Percentiles rank a stretch among this genome's conserved stretches.
phyloP scores from a whole-genome alignment of 2,888 invertebrate species.

The Meiosimyza platycephala region DNA sequence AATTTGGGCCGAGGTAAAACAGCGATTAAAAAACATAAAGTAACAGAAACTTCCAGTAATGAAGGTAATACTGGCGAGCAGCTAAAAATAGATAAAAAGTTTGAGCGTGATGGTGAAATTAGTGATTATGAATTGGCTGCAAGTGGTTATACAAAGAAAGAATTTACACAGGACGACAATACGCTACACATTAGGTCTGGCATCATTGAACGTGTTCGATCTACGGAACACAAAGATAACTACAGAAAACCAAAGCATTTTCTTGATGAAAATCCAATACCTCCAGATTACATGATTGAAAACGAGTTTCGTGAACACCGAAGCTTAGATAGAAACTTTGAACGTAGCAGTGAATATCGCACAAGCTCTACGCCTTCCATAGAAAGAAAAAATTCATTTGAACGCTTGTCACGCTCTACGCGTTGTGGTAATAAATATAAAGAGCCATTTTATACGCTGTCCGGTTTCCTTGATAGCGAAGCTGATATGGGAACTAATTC shows the following conservation, averaged over 20 bases:
- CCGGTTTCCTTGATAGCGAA: slow-evolving; percentile 58
- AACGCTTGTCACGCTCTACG: slow-evolving; percentile 47
- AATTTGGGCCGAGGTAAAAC: slow-evolving; percentile 33
- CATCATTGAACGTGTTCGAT: slow-evolving; percentile 29
- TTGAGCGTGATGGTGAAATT: slow-evolving; percentile 65
- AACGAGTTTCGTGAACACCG: slow-evolving; percentile 64
- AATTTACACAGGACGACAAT: slow-evolving; percentile 64
- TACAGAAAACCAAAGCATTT: slow-evolving; percentile 63
- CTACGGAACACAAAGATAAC: slow-evolving; percentile 31
- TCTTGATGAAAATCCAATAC: slow-evolving; percentile 67
- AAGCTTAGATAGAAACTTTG: slow-evolving; percentile 66
- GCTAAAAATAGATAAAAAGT: slow-evolving; percentile 66
- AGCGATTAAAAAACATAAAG: neutral
- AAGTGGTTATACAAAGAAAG: slow-evolving; percentile 66
- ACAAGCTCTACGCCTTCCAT: slow-evolving; percentile 34
- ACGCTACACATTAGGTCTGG: slow-evolving; percentile 54
- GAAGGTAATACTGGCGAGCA: slow-evolving; percentile 57
- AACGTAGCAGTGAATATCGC: slow-evolving; percentile 60
- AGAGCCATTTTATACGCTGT: slow-evolving; percentile 59
- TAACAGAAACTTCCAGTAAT: slow-evolving; percentile 17
- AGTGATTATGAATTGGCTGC: slow-evolving; percentile 67
- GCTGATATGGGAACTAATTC: slow-evolving; percentile 35
- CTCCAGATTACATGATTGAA: slow-evolving; percentile 66
- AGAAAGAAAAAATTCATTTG: slow-evolving; percentile 48
- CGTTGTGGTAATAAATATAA: slow-evolving; percentile 51